These are phyloP conservation scores for Anadara kagoshimensis DNA, from an alignment of 1,140 invertebrate genomes.

Conservation along the genomic window DNA sequence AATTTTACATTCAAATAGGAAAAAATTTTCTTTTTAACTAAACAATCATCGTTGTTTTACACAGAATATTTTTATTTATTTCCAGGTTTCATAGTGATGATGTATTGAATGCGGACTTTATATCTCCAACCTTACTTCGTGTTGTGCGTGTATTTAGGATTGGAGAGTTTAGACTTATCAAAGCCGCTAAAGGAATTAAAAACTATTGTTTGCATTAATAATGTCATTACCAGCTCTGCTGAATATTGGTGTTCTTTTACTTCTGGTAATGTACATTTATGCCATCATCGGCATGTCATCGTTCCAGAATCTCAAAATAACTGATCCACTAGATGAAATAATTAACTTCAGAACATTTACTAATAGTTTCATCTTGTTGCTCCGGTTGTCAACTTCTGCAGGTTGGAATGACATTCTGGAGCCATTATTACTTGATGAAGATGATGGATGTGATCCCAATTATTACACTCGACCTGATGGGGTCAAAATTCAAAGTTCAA, in stretches of 20 bases:
- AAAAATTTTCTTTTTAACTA: neutral
- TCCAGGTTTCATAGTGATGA: slow-evolving; percentile 70
- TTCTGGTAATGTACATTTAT: slow-evolving; percentile 96
- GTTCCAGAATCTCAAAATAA: slow-evolving; percentile 90
- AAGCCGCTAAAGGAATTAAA: slow-evolving; percentile 96
- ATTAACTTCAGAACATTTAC: slow-evolving; percentile 87
- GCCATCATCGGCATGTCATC: slow-evolving; percentile 97
- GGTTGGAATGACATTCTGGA: slow-evolving; percentile 98
- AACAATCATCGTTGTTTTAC: neutral
- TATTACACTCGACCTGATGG: slow-evolving; percentile 81
- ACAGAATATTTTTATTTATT: slow-evolving; percentile 24
- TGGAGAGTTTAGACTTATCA: slow-evolving; percentile 95
- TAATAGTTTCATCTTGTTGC: slow-evolving; percentile 93
- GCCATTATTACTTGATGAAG: slow-evolving; percentile 88
- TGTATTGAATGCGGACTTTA: slow-evolving; percentile 83
- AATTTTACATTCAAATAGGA: too few relatives aligned
- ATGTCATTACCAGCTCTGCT: slow-evolving; percentile 95
- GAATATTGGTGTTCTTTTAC: slow-evolving; percentile 94
- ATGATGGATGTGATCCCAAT: slow-evolving; percentile 82
- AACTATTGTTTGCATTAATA: slow-evolving; percentile 94
- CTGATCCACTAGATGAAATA: slow-evolving; percentile 84
- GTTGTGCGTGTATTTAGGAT: slow-evolving; percentile 96
- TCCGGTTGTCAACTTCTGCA: slow-evolving; percentile 95
- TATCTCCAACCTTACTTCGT: slow-evolving; percentile 92
- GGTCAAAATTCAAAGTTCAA: slow-evolving; percentile 72